phyloP scores from a whole-genome alignment of 2,797 vertebrate genomes.

The Peromyscus attwateri region DNA sequence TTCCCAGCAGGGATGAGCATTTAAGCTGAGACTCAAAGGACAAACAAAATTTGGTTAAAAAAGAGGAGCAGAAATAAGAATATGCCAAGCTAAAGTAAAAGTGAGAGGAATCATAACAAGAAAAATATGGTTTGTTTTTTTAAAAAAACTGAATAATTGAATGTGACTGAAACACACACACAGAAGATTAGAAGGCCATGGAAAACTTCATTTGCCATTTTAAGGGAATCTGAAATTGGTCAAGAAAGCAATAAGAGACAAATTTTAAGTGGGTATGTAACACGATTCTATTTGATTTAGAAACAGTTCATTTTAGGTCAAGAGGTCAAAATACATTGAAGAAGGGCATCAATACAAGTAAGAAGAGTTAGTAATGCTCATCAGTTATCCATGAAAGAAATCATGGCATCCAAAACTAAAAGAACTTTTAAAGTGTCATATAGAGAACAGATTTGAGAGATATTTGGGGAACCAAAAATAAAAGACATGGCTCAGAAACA shows the following conservation, averaged over 20 bases:
- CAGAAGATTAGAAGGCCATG: neutral
- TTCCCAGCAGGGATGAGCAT: neutral
- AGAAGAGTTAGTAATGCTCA: neutral
- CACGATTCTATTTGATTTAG: neutral
- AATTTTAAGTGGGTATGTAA: neutral
- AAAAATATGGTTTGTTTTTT: neutral
- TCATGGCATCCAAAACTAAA: neutral
- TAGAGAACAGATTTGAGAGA: neutral
- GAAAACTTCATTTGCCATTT: neutral
- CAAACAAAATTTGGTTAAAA: neutral
- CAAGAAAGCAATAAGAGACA: neutral
- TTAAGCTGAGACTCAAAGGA: neutral
- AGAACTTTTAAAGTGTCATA: neutral
- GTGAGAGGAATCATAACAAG: neutral
- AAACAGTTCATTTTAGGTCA: neutral
- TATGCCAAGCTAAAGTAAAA: neutral
- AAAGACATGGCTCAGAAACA: neutral
- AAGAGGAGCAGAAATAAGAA: neutral
- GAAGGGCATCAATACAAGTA: neutral
- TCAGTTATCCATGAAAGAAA: neutral
- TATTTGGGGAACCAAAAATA: neutral
- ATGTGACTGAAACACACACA: neutral
- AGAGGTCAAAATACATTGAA: neutral
- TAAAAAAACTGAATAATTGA: conserved; percentile 15
- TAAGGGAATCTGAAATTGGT: neutral